Evolutionary conservation across 2,888 invertebrate genomes (phyloP), one percentile per base, ranked within the genome.

Genomic region (Augochlorella aurata): DNA sequence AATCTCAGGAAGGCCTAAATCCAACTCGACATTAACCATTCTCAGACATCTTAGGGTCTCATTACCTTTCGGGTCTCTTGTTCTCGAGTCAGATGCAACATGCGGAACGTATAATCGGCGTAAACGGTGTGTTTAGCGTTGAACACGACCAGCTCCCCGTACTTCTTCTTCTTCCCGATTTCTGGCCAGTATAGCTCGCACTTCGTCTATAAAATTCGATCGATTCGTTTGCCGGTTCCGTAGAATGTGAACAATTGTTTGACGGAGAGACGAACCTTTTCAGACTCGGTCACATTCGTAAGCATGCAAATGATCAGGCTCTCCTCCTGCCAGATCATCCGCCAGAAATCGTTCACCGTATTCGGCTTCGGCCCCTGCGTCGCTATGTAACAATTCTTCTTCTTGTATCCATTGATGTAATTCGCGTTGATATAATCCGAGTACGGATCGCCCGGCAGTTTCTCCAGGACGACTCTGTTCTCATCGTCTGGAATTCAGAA

Each of bases 341-440:
- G 87, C 94, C 94, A 94, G 84, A 94, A 94, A 83, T 94, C 94
- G 10, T 89, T 87, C 5, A 94, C 80, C 0, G 94, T 94, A 71
- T 89, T 90, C n/a, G 87, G 80, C 79, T 91, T 91, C 7, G 94
- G 94, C 10, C 93, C 94, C 86, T 94, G 93, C 49, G 94, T 92
- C 10, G 93, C 93, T 87, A 94, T 92, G 83, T 92, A 91, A 69
- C 90, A 88, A 69, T 90, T 90, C 21, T 89, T 81, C 29, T 85
- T 88, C 24, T 87, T 87, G 70, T 88, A 90, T 0, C 89, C 90
- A 88, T 94, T 93, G 69, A 95, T 94, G 83, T 94, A 95, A 90
- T 94, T 95, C 0, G 95, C 95, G 89, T 95, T 95, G 18, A 95
- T 95, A 84, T 94, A 94, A 89, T 94, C 94, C 0, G 94, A 94